A percentile compares a stretch with the other conserved stretches of the same genome.
Conservation (phyloP, 2,113 vertebrate genomes). For the Heterotilapia buettikoferi region DNA sequence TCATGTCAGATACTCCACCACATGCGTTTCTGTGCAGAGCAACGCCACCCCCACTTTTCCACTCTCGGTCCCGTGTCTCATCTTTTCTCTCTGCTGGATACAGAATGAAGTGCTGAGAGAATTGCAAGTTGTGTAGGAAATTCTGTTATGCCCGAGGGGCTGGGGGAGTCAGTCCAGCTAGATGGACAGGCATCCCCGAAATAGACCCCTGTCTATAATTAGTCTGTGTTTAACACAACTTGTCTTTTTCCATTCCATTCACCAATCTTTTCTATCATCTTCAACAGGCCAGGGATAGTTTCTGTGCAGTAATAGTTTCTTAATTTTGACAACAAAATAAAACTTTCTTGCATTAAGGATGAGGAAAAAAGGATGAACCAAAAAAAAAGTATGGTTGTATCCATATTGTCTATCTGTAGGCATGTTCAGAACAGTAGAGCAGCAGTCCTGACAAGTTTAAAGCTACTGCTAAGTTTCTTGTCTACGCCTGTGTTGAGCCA, state of each 20-base stretch:
- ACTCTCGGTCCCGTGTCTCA: background rate
- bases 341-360: background rate
- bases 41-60: background rate
- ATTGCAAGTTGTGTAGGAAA: background rate
- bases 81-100: background rate
- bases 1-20: conserved; percentile 2
- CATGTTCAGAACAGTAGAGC: background rate
- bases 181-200: background rate
- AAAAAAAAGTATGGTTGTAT: background rate
- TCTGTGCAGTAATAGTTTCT: background rate
- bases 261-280: background rate
- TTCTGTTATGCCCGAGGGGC: background rate
- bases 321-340: background rate
- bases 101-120: background rate
- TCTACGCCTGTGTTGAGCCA: background rate
- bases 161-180: background rate
- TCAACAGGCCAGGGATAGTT: background rate
- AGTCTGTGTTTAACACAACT: background rate
- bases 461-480: background rate
- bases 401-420: background rate
- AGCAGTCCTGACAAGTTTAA: background rate
- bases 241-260: background rate
- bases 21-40: background rate
- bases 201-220: conserved; percentile 7
- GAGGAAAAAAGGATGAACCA: background rate